Evolutionary conservation across 1,140 invertebrate genomes (phyloP), one percentile per base, ranked within the genome.

Genomic region (Triops longicaudatus): DNA sequence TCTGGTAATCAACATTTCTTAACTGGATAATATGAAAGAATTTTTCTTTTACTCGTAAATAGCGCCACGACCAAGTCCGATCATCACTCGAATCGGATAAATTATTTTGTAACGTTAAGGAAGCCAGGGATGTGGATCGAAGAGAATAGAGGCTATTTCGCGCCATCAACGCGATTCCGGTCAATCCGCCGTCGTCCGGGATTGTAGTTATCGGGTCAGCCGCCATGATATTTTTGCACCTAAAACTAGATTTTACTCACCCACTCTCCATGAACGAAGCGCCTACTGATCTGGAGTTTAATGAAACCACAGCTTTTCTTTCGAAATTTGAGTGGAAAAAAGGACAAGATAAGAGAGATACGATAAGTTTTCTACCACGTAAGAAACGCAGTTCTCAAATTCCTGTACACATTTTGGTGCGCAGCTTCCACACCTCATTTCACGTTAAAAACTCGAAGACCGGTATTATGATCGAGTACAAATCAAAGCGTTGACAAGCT

Each of bases 41-140:
- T 43, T 43, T 74, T 74, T 42, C 41, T 79, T 78, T 82, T 78
- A 83, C 83, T 73, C 82, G 79, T 0, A 83, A 76, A 72, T 79
- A 80, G 14, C 71, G 79, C 81, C 81, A 81, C 26, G 82, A 83
- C 83, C 83, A 83, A 37, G 81, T 81, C 22, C 80, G 22, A 63
- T 82, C 81, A 63, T 82, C 82, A 5, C 28, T 44, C 14, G 72
- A 37, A n/a, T 78, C 72, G n/a, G 42, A 72, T 76, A 28, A 79
- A 37, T 10, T 78, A 31, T 31, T 79, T 72, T 42, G 43, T 42
- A 17, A 75, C 14, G 78, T 79, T 12, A 75, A 26, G 73, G 80
- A 80, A 17, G 72, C 73, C 27, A 79, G 73, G 72, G 79, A 80
- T n/a, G 75, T 75, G 10, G 79, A 73, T 31, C 79, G 73, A 9